Conservation (phyloP, 2,797 vertebrate species). For the Trematomus bernacchii region DNA sequence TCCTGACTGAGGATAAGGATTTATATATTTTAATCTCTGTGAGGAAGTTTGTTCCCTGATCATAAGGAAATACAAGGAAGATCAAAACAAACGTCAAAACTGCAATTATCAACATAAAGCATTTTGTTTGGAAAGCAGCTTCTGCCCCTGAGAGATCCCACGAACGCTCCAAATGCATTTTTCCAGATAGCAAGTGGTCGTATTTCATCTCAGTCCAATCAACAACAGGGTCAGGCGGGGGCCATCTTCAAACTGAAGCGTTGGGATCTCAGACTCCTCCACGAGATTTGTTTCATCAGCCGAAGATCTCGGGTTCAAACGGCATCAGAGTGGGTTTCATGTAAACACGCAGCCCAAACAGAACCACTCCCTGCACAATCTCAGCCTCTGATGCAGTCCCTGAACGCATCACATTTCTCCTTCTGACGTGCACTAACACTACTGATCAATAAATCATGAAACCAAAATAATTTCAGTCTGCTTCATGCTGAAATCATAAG, state of each 20-base stretch:
- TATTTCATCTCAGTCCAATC: slow-evolving; percentile 67
- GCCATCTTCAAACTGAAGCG: slow-evolving; percentile 62
- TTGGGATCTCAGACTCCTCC: slow-evolving; percentile 47
- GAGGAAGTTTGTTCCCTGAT: slow-evolving; percentile 15
- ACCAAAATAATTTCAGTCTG: background rate
- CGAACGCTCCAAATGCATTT: slow-evolving; percentile 66
- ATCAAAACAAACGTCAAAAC: slow-evolving; percentile 53
- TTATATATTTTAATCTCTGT: slow-evolving; percentile 31
- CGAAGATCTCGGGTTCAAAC: slow-evolving; percentile 70
- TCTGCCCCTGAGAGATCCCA: slow-evolving; percentile 42
- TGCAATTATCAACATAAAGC: slow-evolving; percentile 45
- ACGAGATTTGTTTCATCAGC: slow-evolving; percentile 56
- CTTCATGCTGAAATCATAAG: background rate
- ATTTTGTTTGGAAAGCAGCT: slow-evolving; percentile 39
- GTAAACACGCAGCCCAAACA: slow-evolving; percentile 67
- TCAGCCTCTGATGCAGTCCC: slow-evolving; percentile 17
- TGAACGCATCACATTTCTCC: slow-evolving; percentile 46
- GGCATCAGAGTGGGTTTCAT: slow-evolving; percentile 54
- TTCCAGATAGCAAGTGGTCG: slow-evolving; percentile 43
- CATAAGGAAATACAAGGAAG: slow-evolving; percentile 28
- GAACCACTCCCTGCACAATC: slow-evolving; percentile 47
- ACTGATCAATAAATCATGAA: slow-evolving; percentile 14
- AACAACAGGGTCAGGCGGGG: slow-evolving; percentile 65
- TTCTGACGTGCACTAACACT: background rate
- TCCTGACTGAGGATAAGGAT: slow-evolving; percentile 3